phyloP scores from a whole-genome alignment of 2,888 invertebrate species.

The Microplitis manilae region DNA sequence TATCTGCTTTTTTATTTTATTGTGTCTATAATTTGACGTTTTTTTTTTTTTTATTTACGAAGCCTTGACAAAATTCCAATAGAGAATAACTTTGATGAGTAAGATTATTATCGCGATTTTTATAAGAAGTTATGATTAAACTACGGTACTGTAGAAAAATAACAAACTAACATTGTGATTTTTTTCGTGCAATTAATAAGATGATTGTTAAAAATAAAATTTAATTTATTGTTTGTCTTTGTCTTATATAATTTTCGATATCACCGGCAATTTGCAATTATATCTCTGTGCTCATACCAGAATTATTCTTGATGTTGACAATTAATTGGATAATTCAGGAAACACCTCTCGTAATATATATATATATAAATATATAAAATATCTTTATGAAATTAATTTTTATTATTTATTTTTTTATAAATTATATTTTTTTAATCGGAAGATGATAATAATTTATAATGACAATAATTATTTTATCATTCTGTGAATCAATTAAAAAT shows the following conservation, averaged over 20 bases:
- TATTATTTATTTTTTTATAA: conserved; percentile 3
- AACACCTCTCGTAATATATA: conserved; percentile 42
- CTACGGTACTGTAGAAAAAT: neutral
- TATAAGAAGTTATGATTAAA: neutral
- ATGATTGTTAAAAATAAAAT: neutral
- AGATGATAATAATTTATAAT: neutral
- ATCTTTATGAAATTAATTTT: neutral
- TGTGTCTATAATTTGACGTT: neutral
- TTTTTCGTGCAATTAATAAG: conserved; percentile 24
- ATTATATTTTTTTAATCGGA: conserved; percentile 10
- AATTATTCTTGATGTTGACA: conserved; percentile 59
- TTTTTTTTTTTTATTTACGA: neutral
- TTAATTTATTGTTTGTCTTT: conserved; percentile 13
- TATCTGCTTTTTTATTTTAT: neutral
- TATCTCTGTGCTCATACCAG: conserved; percentile 36
- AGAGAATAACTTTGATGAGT: conserved; percentile 4
- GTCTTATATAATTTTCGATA: conserved; percentile 59
- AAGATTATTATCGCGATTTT: neutral
- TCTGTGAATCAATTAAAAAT: neutral
- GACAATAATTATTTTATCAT: conserved; percentile 20
- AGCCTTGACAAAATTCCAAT: neutral
- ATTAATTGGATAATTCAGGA: conserved; percentile 57
- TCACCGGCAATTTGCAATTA: conserved; percentile 50
- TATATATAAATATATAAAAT: neutral
- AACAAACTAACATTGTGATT: neutral